Evolutionary conservation across 1,140 invertebrate species (phyloP).

Genomic region (Tetramorium alpestre): DNA sequence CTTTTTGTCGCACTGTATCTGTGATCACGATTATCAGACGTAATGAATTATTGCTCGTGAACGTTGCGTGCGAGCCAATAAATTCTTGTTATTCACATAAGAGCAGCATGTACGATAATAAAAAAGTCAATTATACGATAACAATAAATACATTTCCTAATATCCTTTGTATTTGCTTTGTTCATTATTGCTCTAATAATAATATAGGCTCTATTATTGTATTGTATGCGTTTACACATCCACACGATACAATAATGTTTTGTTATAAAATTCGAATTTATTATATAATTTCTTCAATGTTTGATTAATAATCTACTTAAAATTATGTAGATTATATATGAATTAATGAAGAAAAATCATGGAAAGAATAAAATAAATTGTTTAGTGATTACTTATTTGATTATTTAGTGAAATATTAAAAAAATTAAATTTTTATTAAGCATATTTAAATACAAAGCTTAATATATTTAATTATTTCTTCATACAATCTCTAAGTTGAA

Average conservation of each 20-base stretch:
- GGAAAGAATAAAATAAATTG: neutral
- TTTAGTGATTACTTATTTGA: neutral
- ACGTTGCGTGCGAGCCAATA: constrained; percentile 58
- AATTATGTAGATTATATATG: neutral
- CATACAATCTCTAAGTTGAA: neutral
- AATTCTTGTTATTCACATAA: constrained; percentile 71
- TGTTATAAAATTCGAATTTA: neutral
- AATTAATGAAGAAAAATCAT: neutral
- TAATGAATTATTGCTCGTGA: constrained; percentile 58
- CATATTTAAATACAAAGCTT: neutral
- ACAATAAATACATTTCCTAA: constrained; percentile 78
- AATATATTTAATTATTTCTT: neutral
- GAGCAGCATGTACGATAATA: constrained; percentile 77
- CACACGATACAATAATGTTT: neutral
- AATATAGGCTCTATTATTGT: neutral
- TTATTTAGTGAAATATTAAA: neutral
- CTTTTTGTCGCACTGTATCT: constrained; percentile 58
- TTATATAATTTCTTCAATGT: neutral
- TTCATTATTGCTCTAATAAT: constrained; percentile 64
- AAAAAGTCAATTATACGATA: constrained; percentile 73
- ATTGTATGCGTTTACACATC: constrained; percentile 5
- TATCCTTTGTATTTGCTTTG: constrained; percentile 76
- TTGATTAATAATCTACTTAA: neutral
- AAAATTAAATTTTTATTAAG: neutral
- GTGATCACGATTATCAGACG: constrained; percentile 66